Conservation (phyloP, 2,113 vertebrate species). For the Murina feae region DNA sequence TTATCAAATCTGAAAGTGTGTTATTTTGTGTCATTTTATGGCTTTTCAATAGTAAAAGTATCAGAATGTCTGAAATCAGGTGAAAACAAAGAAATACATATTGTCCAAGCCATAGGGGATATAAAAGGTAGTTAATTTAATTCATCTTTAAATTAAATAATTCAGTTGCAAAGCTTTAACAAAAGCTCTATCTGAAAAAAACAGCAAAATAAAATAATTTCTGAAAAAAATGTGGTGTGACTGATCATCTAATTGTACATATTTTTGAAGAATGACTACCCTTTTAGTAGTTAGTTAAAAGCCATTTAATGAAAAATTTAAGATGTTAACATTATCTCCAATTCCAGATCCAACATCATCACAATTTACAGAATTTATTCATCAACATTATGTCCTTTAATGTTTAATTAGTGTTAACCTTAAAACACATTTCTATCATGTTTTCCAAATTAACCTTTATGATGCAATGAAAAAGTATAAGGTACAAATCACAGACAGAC, state of each 20-base stretch:
- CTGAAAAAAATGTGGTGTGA: not conserved
- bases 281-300: not conserved
- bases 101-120: not conserved
- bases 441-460: conserved; percentile 36
- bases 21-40: not conserved
- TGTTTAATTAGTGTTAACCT: conserved; percentile 27
- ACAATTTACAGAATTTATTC: conserved; percentile 45
- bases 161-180: not conserved
- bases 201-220: conserved; percentile 18
- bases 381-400: conserved; percentile 2
- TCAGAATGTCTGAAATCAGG: not conserved
- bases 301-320: conserved; percentile 25
- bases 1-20: not conserved
- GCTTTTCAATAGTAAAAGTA: not conserved
- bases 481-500: not conserved
- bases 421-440: not conserved
- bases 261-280: not conserved
- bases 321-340: not conserved
- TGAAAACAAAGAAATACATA: conserved; percentile 1
- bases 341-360: not conserved
- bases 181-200: not conserved
- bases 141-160: not conserved
- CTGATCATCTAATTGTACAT: not conserved
- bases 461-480: conserved; percentile 9
- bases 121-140: not conserved